These are phyloP conservation scores for Andricus curvator DNA, from an alignment of 2,888 invertebrate genomes.

Conservation along the genomic window DNA sequence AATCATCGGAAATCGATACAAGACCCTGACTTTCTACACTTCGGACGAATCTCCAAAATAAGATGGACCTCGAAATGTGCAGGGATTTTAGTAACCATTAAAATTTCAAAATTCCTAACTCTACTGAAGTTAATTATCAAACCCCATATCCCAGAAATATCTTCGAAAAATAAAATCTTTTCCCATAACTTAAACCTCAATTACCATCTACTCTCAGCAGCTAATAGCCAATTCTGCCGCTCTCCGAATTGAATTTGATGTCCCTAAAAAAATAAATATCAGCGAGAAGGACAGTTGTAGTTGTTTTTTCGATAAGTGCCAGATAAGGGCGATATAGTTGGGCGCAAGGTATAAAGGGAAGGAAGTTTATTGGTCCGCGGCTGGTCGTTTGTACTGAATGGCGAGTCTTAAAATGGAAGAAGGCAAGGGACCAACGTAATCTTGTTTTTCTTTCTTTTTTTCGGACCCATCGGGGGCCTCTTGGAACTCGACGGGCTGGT, in stretches of 20 bases:
- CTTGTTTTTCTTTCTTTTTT: conserved; percentile 44
- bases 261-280: conserved; percentile 18
- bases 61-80: conserved; percentile 2
- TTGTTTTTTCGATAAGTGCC: conserved; percentile 27
- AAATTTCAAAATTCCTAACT: background rate
- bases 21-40: conserved; percentile 5
- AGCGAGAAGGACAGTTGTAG: conserved; percentile 14
- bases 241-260: conserved; percentile 7
- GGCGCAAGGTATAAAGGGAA: conserved; percentile 30
- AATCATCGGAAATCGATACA: conserved; percentile 21
- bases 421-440: conserved; percentile 19
- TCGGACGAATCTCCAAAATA: background rate
- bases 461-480: conserved; percentile 37
- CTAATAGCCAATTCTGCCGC: background rate
- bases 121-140: background rate
- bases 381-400: conserved; percentile 34
- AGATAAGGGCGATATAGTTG: conserved; percentile 29
- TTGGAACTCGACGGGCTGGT: conserved; percentile 33
- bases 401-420: conserved; percentile 29
- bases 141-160: background rate
- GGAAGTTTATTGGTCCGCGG: conserved; percentile 44
- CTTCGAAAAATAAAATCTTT: conserved; percentile 1
- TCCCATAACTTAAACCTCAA: background rate
- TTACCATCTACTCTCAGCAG: conserved; percentile 11
- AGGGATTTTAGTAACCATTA: background rate